Base-by-base conservation (phyloP, 1,140 invertebrate genomes). In the Oscheius sp. region DNA sequence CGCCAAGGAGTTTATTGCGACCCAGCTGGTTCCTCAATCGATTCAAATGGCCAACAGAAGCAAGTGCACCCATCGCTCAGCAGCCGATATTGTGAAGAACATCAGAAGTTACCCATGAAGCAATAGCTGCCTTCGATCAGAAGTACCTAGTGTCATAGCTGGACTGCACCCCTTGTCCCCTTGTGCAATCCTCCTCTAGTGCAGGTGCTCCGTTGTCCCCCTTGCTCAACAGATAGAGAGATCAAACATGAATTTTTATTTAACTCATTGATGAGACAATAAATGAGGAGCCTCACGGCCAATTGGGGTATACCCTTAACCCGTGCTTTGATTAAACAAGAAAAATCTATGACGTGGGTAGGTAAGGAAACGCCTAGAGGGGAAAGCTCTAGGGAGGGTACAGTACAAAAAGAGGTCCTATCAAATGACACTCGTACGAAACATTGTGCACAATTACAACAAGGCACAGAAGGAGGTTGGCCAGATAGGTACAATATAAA, bases 1-100 rank as follows among this genome's bases (percentile, higher is more conserved):
- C 55, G 70, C 74, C 28, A 76, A 76, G 42, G 75, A 76, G 28
- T 76, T 76, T 42, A 52, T 76, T 55, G 65, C 63, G 18, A 68
- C 38, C 13, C 52, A 64, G 36, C 62, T 76, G 42, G 46, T 76
- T 23, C 75, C 75, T 15, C 64, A 78, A 38, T 55, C 64, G 20
- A 73, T 76, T 34, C 34, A 59, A 7, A n/a, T 75, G 42, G 75
- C 75, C 28, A 76, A 76, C 59, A 59, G 66, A 34, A 75, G 70
- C 23, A 75, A 67, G 29, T 35, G 52, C 23, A 7, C 35, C 4
- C 45, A 49, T 28, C 35, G 61, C 36, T 61, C 65, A n/a, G 65
- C 65, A 4, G 72, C 65, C 13, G 72, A 74, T 26, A 74, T 74
- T 36, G 72, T 74, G 20, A 38, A 32, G 10, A 61, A 52, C 35